Evolutionary conservation across 2,888 invertebrate species (phyloP), one percentile per base, ranked within the genome.

Genomic region (Cetonia aurata): DNA sequence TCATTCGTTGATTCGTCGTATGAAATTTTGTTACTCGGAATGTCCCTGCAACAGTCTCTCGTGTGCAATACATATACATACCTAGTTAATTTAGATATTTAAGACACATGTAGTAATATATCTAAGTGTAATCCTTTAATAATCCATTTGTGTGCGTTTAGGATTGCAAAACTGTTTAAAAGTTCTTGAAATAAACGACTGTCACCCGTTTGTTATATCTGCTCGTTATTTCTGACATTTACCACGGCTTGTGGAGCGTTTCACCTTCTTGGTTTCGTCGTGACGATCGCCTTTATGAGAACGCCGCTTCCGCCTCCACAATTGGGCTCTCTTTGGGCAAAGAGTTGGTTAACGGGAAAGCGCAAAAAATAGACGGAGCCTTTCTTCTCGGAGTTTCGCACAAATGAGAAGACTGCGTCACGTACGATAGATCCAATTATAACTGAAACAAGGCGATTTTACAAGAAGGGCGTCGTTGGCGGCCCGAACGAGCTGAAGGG

Each of bases 401-500:
- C 62, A 48, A 62, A 62, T 48, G 48, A 62, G 33, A 50, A 12
- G 72, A 71, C 71, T 65, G 59, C 69, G 69, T 76, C 76, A 77
- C 76, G 76, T 76, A 74, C 74, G 73, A 73, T 72, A 73, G 76
- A 75, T 70, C 75, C 75, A 77, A 77, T 76, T 77, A 77, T 75
- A 77, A 74, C 66, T 74, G 73, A 71, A 66, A 73, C 71, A 71
- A 67, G 59, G 69, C 50, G 71, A 69, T 74, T 75, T 68, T 75
- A 71, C 71, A 68, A 69, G 41, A 52, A 62, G 31, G 48, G 31
- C 13, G 62, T n/a, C 15, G 48, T 31, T 13, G 31, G 15, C 25
- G 15, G 31, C 33, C 48, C 33, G 15, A 17, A 68, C 25, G 52
- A 67, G 67, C 52, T 41, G 67, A 57, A 50, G 31, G 59, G 62